These are phyloP conservation scores for Lepus americanus DNA, from an alignment of 2,113 vertebrate species.

Conservation along the genomic window DNA sequence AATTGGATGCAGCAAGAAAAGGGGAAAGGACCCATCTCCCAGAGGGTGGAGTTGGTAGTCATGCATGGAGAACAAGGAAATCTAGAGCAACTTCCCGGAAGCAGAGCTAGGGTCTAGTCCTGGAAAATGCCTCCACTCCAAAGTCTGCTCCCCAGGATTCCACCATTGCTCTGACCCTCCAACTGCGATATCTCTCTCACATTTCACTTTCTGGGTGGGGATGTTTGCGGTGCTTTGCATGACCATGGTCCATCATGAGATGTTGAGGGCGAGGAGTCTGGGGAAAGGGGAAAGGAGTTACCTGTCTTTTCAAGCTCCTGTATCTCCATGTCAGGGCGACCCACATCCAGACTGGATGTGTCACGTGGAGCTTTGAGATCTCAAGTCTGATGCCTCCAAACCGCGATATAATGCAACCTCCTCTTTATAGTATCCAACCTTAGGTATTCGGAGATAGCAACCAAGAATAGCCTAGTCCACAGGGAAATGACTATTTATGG, in stretches of 20 bases:
- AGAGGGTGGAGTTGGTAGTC: not conserved
- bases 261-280: not conserved
- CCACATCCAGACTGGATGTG: not conserved
- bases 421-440: not conserved
- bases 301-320: not conserved
- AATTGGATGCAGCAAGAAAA: not conserved
- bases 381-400: not conserved
- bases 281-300: fast-evolving
- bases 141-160: not conserved
- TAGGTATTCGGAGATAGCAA: not conserved
- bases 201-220: not conserved
- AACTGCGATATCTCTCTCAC: not conserved
- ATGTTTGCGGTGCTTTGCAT: not conserved
- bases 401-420: not conserved
- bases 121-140: not conserved
- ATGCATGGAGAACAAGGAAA: not conserved
- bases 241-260: not conserved
- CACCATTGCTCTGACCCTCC: not conserved
- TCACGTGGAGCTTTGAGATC: not conserved
- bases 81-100: not conserved
- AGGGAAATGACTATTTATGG: not conserved
- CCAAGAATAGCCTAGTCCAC: not conserved
- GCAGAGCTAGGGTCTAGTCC: not conserved
- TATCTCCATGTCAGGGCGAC: not conserved
- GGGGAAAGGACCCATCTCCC: not conserved